Evolutionary conservation across 2,797 vertebrate species (phyloP).

Genomic region (Cossypha caffra): DNA sequence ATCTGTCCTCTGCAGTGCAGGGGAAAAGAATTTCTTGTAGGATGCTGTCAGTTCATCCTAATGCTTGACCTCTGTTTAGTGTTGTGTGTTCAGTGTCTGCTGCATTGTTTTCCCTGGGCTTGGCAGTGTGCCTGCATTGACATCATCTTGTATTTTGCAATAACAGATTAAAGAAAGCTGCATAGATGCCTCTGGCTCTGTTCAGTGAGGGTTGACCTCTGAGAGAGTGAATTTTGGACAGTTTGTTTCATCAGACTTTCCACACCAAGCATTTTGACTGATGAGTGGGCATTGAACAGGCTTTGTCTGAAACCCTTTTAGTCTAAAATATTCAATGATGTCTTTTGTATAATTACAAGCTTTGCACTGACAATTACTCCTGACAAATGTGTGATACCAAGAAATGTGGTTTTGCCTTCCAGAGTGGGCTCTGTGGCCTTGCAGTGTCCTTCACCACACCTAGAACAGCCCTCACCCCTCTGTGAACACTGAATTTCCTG

Average conservation of each 20-base stretch:
- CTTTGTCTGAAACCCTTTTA: neutral
- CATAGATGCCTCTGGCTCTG: neutral
- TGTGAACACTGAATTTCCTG: neutral
- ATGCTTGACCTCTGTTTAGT: neutral
- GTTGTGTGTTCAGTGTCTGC: neutral
- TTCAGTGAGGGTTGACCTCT: neutral
- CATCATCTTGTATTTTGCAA: conserved; percentile 34
- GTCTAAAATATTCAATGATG: neutral
- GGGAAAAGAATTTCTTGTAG: neutral
- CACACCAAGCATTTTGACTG: neutral
- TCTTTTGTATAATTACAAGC: neutral
- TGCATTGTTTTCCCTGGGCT: neutral
- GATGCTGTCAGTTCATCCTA: neutral
- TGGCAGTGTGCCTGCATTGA: neutral
- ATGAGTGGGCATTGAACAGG: neutral
- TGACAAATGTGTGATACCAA: neutral
- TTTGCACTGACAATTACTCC: neutral
- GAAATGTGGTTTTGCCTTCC: neutral
- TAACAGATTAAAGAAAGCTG: conserved; percentile 24
- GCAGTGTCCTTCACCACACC: neutral
- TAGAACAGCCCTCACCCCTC: neutral
- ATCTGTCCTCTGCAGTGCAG: neutral
- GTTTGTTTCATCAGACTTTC: neutral
- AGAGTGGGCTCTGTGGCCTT: neutral
- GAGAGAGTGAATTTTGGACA: neutral